Conservation (phyloP, 2,797 vertebrate genomes). For the Buceros bicornis region DNA sequence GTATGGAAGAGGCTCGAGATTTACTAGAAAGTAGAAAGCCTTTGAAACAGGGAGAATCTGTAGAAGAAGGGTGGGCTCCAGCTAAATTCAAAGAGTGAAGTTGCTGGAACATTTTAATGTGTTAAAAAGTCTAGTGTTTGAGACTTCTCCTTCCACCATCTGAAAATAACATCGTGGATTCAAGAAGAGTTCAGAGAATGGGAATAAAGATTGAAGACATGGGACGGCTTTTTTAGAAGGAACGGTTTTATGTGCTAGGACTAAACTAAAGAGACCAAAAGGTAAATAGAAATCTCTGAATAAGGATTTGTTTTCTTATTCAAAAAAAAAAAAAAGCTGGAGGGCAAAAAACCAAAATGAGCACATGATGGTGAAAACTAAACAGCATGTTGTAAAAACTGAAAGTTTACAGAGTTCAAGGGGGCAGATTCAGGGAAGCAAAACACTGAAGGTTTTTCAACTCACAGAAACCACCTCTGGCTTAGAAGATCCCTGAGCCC, state of each 20-base stretch:
- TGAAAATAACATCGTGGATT: background rate
- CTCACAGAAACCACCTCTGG: background rate
- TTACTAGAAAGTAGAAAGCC: background rate
- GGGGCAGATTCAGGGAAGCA: background rate
- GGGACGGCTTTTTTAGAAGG: background rate
- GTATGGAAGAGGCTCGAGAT: background rate
- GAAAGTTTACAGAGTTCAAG: background rate
- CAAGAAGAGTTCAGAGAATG: background rate
- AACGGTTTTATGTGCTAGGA: background rate
- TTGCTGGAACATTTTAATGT: background rate
- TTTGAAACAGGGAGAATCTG: background rate
- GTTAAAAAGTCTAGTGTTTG: background rate
- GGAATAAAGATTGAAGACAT: background rate
- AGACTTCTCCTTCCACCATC: background rate
- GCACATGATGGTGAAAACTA: background rate
- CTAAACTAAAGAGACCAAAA: background rate
- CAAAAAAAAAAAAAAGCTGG: background rate
- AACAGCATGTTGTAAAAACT: background rate
- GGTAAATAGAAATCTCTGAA: background rate
- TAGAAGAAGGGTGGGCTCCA: background rate
- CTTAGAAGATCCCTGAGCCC: background rate
- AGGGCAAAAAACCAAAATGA: background rate
- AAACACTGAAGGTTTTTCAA: background rate
- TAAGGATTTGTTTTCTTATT: background rate
- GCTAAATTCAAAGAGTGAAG: background rate